Percentiles rank a stretch among this genome's conserved stretches.
Evolutionary conservation across 2,797 vertebrate genomes (phyloP).

Genomic region (Prionace glauca): DNA sequence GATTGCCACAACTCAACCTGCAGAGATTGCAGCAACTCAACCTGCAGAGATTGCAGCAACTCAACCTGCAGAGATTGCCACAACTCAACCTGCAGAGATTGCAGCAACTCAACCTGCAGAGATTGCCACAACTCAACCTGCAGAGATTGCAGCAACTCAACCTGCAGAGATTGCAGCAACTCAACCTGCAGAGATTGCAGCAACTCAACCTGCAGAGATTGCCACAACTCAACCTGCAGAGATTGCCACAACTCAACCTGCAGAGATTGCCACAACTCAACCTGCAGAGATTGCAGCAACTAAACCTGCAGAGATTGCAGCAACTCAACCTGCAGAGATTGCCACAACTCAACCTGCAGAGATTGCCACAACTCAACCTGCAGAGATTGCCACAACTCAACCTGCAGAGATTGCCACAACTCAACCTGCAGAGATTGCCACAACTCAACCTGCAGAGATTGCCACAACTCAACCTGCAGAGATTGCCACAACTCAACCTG

Average conservation of each 20-base stretch:
- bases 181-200: background rate
- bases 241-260: background rate
- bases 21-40: background rate
- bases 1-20: background rate
- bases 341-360: too few relatives aligned
- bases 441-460: background rate
- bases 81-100: too few relatives aligned
- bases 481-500: background rate
- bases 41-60: background rate
- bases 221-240: background rate
- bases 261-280: too few relatives aligned
- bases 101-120: background rate
- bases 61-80: too few relatives aligned
- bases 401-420: background rate
- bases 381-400: background rate
- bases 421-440: background rate
- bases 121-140: background rate
- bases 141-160: background rate
- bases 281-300: background rate
- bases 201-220: too few relatives aligned
- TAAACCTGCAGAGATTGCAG: background rate
- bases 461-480: background rate
- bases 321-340: background rate
- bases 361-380: background rate
- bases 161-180: too few relatives aligned